Evolutionary conservation across 2,797 vertebrate genomes (phyloP).

Genomic region (Clarias laeviceps): DNA sequence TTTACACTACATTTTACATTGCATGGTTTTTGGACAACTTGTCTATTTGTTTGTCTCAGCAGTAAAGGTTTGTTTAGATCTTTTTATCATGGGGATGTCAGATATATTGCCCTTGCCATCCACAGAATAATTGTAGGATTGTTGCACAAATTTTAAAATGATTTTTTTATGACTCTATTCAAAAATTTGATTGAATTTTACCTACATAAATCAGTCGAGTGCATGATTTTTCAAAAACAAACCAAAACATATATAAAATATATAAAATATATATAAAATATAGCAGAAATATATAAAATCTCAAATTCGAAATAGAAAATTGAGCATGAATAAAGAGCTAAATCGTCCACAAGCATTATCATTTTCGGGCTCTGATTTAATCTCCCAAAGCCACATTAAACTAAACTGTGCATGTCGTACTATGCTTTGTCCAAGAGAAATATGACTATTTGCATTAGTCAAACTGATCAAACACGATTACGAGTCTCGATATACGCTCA

Average conservation of each 20-base stretch:
- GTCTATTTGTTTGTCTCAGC: background rate
- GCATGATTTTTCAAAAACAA: background rate
- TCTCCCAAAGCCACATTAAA: background rate
- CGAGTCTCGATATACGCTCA: background rate
- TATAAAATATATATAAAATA: too few relatives aligned
- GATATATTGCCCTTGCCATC: background rate
- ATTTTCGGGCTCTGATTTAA: background rate
- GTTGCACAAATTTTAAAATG: background rate
- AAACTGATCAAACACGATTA: constrained; percentile 8
- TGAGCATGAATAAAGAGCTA: constrained; percentile 2
- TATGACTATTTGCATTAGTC: background rate
- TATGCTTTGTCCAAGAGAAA: background rate
- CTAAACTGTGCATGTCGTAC: background rate
- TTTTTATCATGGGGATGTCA: background rate
- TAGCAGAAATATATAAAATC: background rate
- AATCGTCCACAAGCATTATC: constrained; percentile 5
- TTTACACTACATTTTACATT: background rate
- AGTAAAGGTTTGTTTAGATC: background rate
- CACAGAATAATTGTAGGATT: constrained; percentile 2
- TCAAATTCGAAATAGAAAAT: background rate
- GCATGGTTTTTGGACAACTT: background rate
- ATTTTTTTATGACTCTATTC: background rate
- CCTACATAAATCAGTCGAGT: background rate
- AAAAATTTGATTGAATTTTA: background rate
- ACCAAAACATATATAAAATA: background rate